Conservation (phyloP, 2,888 invertebrate genomes). For the Cantharis rufa region DNA sequence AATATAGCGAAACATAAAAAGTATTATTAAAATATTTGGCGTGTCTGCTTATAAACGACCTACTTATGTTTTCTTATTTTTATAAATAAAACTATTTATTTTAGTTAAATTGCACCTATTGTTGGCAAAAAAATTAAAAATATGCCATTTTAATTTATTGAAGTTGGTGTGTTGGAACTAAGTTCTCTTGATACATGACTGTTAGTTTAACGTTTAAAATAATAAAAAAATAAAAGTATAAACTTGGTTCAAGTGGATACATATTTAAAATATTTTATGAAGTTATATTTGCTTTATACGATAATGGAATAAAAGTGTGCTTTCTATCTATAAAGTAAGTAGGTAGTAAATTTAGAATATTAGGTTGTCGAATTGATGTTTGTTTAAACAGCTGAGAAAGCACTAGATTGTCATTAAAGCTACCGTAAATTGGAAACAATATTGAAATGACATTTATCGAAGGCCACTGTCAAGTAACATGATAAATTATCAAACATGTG, state of each 20-base stretch:
- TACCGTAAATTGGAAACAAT: slow-evolving; percentile 23
- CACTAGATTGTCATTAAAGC: not conserved
- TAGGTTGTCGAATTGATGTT: not conserved
- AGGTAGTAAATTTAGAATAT: not conserved
- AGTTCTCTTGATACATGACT: too few relatives aligned
- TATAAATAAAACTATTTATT: not conserved
- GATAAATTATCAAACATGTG: slow-evolving; percentile 56
- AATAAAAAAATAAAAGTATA: not conserved
- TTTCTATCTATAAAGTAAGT: not conserved
- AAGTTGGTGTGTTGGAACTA: not conserved
- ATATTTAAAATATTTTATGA: not conserved
- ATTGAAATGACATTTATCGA: slow-evolving; percentile 30
- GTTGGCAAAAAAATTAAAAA: not conserved
- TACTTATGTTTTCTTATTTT: not conserved
- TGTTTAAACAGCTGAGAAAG: slow-evolving; percentile 1
- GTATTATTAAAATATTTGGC: not conserved
- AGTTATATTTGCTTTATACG: not conserved
- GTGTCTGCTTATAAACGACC: not conserved
- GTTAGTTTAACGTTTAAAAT: too few relatives aligned
- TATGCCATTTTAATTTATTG: not conserved
- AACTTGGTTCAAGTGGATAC: not conserved
- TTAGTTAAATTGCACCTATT: not conserved
- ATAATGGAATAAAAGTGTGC: not conserved
- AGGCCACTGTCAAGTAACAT: slow-evolving; percentile 42
- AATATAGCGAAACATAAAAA: not conserved